Conservation (phyloP, 2,888 invertebrate species). For the Drosophila mulleri region DNA sequence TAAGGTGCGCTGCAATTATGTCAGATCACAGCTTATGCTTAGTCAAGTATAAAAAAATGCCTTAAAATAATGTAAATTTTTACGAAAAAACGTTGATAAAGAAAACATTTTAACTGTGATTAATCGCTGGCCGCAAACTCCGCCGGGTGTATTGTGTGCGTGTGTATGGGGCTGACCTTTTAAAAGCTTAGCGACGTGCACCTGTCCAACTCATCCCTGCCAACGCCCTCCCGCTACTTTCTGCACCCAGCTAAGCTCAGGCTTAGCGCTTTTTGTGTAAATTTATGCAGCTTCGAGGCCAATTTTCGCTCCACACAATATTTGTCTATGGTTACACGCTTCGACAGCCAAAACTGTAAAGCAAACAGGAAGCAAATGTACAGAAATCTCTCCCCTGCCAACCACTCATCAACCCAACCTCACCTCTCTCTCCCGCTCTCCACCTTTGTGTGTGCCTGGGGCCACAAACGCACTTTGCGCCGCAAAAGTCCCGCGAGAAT, state of each 20-base stretch:
- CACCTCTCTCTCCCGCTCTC: neutral
- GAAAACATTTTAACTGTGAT: slow-evolving; percentile 47
- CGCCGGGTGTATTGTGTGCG: slow-evolving; percentile 20
- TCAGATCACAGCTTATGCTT: slow-evolving; percentile 29
- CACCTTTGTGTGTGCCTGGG: slow-evolving; percentile 33
- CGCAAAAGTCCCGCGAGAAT: slow-evolving; percentile 67
- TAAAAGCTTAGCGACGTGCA: slow-evolving; percentile 68
- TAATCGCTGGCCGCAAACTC: slow-evolving; percentile 61
- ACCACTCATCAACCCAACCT: slow-evolving; percentile 15
- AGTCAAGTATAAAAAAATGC: neutral
- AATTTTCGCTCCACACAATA: slow-evolving; percentile 68
- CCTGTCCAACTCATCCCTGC: slow-evolving; percentile 46
- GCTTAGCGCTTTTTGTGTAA: slow-evolving; percentile 72
- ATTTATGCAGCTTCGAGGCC: slow-evolving; percentile 79
- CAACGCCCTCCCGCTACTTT: neutral
- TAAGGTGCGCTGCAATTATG: slow-evolving; percentile 24
- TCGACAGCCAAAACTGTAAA: slow-evolving; percentile 79
- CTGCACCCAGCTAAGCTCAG: slow-evolving; percentile 27
- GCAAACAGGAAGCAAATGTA: slow-evolving; percentile 65
- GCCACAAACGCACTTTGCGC: slow-evolving; percentile 73
- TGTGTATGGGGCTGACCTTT: slow-evolving; percentile 55
- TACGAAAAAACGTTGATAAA: slow-evolving; percentile 17
- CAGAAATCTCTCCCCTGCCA: slow-evolving; percentile 10
- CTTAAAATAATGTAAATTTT: slow-evolving; percentile 54
- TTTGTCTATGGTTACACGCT: slow-evolving; percentile 80